These are phyloP conservation scores for Plebejus argus DNA, from an alignment of 2,888 invertebrate species.

Conservation along the genomic window DNA sequence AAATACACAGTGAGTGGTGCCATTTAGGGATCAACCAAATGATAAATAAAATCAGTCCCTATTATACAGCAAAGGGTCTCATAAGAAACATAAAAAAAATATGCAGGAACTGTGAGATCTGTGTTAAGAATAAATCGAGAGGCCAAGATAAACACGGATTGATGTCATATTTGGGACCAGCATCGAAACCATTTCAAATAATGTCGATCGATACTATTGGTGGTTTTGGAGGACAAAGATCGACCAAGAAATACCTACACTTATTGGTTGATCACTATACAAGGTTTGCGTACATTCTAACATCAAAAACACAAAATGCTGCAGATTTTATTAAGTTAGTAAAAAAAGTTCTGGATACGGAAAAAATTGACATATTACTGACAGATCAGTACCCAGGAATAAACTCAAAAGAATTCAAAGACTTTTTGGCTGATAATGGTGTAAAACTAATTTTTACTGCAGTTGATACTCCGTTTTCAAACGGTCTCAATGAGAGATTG, in stretches of 20 bases:
- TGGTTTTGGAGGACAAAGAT: background rate
- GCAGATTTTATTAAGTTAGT: background rate
- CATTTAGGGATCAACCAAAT: no score
- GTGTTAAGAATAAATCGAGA: background rate
- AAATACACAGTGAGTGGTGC: no score
- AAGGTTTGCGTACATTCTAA: background rate
- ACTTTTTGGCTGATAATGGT: background rate
- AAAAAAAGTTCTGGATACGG: no score
- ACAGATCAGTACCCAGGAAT: no score
- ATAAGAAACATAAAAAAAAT: no score
- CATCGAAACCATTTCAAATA: background rate
- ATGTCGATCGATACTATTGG: background rate
- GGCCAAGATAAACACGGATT: background rate
- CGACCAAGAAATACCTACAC: background rate
- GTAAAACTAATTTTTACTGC: background rate
- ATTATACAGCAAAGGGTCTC: no score
- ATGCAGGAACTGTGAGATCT: no score
- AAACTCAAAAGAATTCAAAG: background rate
- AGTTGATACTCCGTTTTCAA: background rate
- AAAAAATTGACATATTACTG: no score
- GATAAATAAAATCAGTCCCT: no score
- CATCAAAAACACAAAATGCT: background rate
- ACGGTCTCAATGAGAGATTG: conserved; percentile 20
- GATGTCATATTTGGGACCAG: background rate
- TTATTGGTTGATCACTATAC: background rate